These are phyloP conservation scores for Charaxes varanes DNA, from an alignment of 1,140 invertebrate species.

Conservation along the genomic window DNA sequence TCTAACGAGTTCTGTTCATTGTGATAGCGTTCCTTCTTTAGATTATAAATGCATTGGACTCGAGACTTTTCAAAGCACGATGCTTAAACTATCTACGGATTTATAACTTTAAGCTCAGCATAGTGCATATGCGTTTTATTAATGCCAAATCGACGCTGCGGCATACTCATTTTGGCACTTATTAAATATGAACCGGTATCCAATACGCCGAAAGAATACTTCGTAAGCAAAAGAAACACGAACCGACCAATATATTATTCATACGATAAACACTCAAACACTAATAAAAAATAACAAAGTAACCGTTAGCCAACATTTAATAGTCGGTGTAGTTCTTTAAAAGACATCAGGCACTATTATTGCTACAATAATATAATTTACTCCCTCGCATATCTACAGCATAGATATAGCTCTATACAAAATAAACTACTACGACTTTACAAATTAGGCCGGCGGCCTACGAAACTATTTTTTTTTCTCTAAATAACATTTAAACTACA, in stretches of 20 bases:
- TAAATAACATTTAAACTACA: slow-evolving; percentile 62
- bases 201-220: slow-evolving; percentile 10
- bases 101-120: slow-evolving; percentile 42
- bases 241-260: slow-evolving; percentile 42
- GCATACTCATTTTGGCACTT: slow-evolving; percentile 55
- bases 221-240: slow-evolving; percentile 36
- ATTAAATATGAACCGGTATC: slow-evolving; percentile 11
- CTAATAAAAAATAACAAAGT: slow-evolving; percentile 65
- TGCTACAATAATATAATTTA: slow-evolving; percentile 72
- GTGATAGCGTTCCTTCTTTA: no score
- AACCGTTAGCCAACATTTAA: slow-evolving; percentile 37
- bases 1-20: no score
- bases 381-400: slow-evolving; percentile 64
- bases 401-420: slow-evolving; percentile 59
- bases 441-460: slow-evolving; percentile 52
- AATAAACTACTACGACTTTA: slow-evolving; percentile 68
- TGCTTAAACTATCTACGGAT: slow-evolving; percentile 30
- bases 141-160: slow-evolving; percentile 43
- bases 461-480: slow-evolving; percentile 48
- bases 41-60: slow-evolving; percentile 38
- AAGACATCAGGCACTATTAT: slow-evolving; percentile 72
- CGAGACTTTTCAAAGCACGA: slow-evolving; percentile 31
- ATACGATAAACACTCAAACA: slow-evolving; percentile 61
- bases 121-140: slow-evolving; percentile 38
- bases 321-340: slow-evolving; percentile 54